These are phyloP conservation scores for Mus pahari DNA, from an alignment of 2,113 vertebrate species.

Conservation along the genomic window DNA sequence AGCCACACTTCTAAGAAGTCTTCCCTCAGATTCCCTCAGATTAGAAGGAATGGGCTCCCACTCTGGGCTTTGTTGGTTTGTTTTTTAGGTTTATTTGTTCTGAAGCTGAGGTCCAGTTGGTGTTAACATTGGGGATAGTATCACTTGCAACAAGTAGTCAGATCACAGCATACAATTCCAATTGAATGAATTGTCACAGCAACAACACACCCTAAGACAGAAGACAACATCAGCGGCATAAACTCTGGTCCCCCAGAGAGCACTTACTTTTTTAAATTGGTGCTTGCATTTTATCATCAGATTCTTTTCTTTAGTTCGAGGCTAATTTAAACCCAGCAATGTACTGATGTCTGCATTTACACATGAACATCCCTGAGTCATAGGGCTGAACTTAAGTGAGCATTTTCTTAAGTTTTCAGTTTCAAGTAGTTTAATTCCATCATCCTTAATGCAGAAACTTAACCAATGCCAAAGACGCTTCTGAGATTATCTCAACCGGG, in stretches of 20 bases:
- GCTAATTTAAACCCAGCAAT: slow-evolving; percentile 27
- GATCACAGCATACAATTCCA: not conserved
- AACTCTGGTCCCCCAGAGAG: not conserved
- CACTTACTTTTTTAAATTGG: not conserved
- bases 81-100: not conserved
- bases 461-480: not conserved
- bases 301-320: not conserved
- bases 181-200: not conserved
- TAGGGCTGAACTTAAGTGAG: not conserved
- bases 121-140: not conserved
- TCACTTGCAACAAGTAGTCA: slow-evolving; percentile 26
- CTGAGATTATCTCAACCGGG: slow-evolving; percentile 15
- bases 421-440: not conserved
- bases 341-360: not conserved
- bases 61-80: not conserved
- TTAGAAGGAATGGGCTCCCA: not conserved
- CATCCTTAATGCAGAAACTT: not conserved
- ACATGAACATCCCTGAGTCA: not conserved
- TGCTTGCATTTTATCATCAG: not conserved
- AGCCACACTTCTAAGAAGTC: not conserved
- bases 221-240: not conserved
- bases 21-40: no score
- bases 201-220: not conserved
- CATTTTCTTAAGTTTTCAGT: slow-evolving; percentile 11
- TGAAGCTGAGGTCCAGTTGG: not conserved